These are phyloP conservation scores for Hypsopygia costalis DNA, from an alignment of 2,888 invertebrate genomes.

Conservation along the genomic window DNA sequence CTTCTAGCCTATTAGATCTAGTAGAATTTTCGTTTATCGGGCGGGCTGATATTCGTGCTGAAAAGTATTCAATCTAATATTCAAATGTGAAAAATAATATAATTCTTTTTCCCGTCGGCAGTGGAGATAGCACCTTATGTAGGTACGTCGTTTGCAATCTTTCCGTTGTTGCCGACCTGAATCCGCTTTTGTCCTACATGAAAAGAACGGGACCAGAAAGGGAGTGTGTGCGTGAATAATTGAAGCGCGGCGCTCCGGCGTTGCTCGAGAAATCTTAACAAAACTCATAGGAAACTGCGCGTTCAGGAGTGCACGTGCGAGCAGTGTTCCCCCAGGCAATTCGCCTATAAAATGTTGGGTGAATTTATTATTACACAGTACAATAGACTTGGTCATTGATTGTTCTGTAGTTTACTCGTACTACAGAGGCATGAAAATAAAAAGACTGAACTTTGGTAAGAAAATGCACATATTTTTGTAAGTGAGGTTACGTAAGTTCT, in stretches of 20 bases:
- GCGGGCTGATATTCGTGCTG: too few species aligned
- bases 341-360: not conserved
- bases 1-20: too few species aligned
- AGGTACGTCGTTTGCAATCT: slow-evolving; percentile 66
- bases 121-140: slow-evolving; percentile 10
- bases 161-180: slow-evolving; percentile 72
- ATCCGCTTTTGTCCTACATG: slow-evolving; percentile 69
- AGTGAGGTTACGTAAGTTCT: not conserved
- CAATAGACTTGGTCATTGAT: not conserved
- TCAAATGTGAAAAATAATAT: too few species aligned
- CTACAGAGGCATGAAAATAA: not conserved
- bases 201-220: slow-evolving; percentile 68
- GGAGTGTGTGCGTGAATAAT: slow-evolving; percentile 73
- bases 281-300: slow-evolving; percentile 47
- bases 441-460: too few species aligned
- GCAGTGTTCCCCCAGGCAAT: too few species aligned
- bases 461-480: not conserved
- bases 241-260: slow-evolving; percentile 55
- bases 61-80: too few species aligned
- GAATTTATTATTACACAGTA: not conserved
- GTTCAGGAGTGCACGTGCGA: not conserved
- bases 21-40: too few species aligned
- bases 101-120: too few species aligned
- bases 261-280: slow-evolving; percentile 58
- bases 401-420: not conserved